These are phyloP conservation scores for Globia sparganii DNA, from an alignment of 2,888 invertebrate species.

Conservation along the genomic window DNA sequence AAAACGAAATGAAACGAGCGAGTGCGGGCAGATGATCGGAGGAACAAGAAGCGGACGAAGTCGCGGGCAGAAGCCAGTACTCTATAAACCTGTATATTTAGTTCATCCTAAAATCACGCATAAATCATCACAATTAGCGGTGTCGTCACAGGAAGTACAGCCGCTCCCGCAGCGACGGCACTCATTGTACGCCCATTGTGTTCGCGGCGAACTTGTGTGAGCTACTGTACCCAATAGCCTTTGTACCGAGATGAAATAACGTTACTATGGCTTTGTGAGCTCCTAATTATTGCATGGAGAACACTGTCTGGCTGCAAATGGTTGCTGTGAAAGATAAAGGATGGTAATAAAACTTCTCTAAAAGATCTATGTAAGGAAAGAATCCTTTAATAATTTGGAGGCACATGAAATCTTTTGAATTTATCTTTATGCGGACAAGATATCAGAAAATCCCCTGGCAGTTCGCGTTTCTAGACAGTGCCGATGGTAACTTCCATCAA, in stretches of 20 bases:
- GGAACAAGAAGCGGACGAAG: no score
- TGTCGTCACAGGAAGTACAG: constrained; percentile 58
- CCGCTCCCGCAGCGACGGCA: constrained; percentile 51
- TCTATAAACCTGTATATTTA: not conserved
- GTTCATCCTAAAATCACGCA: not conserved
- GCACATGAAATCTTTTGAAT: not conserved
- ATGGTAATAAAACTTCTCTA: not conserved
- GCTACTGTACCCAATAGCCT: constrained; percentile 40
- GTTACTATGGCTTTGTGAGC: constrained; percentile 12
- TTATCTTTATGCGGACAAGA: not conserved
- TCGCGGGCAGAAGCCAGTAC: not conserved
- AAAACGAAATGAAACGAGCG: no score
- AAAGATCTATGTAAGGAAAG: not conserved
- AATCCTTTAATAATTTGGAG: not conserved
- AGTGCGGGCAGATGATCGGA: no score
- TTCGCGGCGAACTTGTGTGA: constrained; percentile 30
- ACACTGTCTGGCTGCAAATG: not conserved
- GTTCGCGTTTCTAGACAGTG: no score
- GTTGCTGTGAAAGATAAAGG: not conserved
- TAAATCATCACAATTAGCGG: constrained; percentile 8
- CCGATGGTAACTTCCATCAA: no score
- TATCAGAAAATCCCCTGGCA: no score
- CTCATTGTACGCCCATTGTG: constrained; percentile 51
- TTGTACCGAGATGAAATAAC: constrained; percentile 41
- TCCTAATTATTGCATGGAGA: constrained; percentile 19